Conservation (phyloP, 2,888 invertebrate species). For the Litoditis marina region DNA sequence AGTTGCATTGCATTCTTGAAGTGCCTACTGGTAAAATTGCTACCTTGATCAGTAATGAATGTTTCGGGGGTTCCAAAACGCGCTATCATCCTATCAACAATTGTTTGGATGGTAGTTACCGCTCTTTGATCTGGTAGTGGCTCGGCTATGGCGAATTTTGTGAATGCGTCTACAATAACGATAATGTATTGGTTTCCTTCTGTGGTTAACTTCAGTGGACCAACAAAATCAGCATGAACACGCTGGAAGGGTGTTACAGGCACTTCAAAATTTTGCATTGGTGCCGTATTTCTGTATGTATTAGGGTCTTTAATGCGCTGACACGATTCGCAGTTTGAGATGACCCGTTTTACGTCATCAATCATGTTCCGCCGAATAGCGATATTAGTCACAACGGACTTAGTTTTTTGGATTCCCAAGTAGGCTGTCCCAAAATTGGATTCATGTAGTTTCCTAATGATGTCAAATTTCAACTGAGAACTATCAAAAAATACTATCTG, state of each 20-base stretch:
- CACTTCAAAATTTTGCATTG: neutral
- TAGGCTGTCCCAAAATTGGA: neutral
- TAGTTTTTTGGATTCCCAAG: neutral
- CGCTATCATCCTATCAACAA: neutral
- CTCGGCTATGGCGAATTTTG: conserved; percentile 18
- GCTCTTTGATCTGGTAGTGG: conserved; percentile 9
- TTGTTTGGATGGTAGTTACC: neutral
- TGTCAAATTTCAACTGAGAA: neutral
- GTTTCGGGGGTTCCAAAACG: conserved; percentile 5
- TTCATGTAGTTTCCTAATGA: neutral
- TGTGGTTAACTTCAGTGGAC: conserved; percentile 17
- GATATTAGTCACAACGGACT: neutral
- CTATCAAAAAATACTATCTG: neutral
- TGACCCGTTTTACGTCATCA: neutral
- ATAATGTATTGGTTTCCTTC: conserved; percentile 18
- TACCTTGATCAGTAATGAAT: conserved; percentile 5
- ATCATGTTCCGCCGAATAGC: neutral
- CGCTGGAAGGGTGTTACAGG: neutral
- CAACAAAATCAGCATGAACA: conserved; percentile 7
- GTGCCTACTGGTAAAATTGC: neutral
- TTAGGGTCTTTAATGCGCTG: neutral
- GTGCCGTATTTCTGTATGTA: neutral
- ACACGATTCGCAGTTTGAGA: neutral
- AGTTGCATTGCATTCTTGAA: neutral
- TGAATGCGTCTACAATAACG: conserved; percentile 11